Conservation (phyloP, 2,797 vertebrate species). For the Lindbergichthys nudifrons region DNA sequence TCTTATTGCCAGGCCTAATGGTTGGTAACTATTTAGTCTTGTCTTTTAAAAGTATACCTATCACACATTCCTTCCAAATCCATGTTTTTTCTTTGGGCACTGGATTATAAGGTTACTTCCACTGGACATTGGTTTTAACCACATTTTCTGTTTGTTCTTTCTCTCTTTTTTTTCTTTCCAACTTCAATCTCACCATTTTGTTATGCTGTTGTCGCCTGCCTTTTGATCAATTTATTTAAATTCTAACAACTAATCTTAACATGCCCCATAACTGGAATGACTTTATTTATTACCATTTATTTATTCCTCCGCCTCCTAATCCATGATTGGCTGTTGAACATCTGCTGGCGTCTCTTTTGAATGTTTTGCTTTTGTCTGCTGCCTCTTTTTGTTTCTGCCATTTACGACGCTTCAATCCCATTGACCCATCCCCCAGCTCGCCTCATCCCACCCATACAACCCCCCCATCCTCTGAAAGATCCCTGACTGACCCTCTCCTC, state of each 20-base stretch:
- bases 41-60: not conserved
- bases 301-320: slow-evolving; percentile 11
- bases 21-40: not conserved
- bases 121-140: slow-evolving; percentile 74
- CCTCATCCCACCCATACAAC: slow-evolving; percentile 64
- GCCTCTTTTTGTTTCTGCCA: slow-evolving; percentile 17
- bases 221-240: slow-evolving; percentile 55
- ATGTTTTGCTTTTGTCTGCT: slow-evolving; percentile 54
- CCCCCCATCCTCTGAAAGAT: slow-evolving; percentile 59
- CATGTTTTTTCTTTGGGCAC: slow-evolving; percentile 66
- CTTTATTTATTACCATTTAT: slow-evolving; percentile 33
- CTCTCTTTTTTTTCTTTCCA: slow-evolving; percentile 79
- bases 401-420: slow-evolving; percentile 54
- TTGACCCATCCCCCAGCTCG: slow-evolving; percentile 62
- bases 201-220: slow-evolving; percentile 57
- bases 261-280: slow-evolving; percentile 66
- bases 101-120: slow-evolving; percentile 46
- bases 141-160: slow-evolving; percentile 79
- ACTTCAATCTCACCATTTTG: slow-evolving; percentile 66
- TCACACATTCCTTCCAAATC: slow-evolving; percentile 59
- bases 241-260: slow-evolving; percentile 44
- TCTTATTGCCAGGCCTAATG: not conserved
- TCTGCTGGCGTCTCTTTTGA: slow-evolving; percentile 32
- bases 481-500: slow-evolving; percentile 78
- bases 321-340: slow-evolving; percentile 47